Conservation (phyloP, 2,797 vertebrate species). For the Muscicapa striata region DNA sequence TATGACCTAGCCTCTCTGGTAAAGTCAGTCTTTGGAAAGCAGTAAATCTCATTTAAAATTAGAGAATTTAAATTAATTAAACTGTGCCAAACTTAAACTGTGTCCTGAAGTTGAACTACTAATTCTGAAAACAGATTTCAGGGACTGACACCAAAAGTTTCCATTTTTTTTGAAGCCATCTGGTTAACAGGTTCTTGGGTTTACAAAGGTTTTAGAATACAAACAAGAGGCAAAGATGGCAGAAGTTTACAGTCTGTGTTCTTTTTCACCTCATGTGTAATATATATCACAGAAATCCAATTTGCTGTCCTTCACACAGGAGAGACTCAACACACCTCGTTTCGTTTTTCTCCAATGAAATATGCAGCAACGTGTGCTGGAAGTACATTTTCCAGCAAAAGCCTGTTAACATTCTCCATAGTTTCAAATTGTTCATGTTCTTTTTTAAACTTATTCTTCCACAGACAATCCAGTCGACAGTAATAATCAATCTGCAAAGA, state of each 20-base stretch:
- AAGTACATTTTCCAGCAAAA: constrained; percentile 95
- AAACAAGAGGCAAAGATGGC: neutral
- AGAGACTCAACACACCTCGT: constrained; percentile 83
- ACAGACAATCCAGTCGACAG: constrained; percentile 91
- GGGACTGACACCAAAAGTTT: neutral
- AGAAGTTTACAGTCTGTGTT: neutral
- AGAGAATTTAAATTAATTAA: neutral
- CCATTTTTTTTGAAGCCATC: neutral
- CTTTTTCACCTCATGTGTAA: neutral
- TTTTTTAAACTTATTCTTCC: constrained; percentile 95
- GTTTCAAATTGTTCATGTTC: constrained; percentile 97
- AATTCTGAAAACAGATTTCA: neutral
- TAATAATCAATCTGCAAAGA: constrained; percentile 89
- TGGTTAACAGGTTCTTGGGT: neutral
- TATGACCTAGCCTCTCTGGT: neutral
- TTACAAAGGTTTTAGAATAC: neutral
- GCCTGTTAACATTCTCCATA: constrained; percentile 95
- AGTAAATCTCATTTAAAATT: neutral
- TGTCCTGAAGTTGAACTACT: neutral
- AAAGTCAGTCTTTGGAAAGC: neutral
- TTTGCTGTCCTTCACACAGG: neutral
- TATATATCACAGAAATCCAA: neutral
- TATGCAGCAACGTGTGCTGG: constrained; percentile 93
- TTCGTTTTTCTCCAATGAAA: constrained; percentile 95
- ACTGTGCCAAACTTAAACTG: neutral